phyloP scores from a whole-genome alignment of 2,113 vertebrate species.

The Romanogobio albipinnatus region DNA sequence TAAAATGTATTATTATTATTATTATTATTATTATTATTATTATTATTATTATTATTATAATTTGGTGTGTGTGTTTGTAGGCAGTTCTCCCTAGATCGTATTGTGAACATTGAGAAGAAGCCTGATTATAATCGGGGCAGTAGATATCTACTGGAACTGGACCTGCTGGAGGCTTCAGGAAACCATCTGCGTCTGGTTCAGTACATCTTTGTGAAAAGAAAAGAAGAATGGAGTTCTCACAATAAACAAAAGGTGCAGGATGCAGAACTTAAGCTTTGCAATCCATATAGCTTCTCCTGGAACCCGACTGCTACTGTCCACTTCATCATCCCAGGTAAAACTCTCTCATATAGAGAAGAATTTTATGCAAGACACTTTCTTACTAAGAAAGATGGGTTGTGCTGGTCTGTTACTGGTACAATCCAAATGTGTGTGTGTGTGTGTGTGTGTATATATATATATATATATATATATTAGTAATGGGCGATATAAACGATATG shows the following conservation, averaged over 20 bases:
- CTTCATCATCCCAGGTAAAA: conserved; percentile 89
- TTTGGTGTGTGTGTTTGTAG: conserved; percentile 63
- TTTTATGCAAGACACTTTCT: neutral
- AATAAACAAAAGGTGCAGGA: neutral
- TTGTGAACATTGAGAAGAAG: conserved; percentile 88
- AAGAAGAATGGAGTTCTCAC: neutral
- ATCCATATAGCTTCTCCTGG: conserved; percentile 87
- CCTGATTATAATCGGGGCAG: conserved; percentile 80
- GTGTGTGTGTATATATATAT: too few relatives aligned
- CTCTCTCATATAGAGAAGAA: neutral
- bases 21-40: too few relatives aligned
- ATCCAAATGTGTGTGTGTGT: too few relatives aligned
- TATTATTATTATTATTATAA: too few relatives aligned
- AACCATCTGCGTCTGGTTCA: conserved; percentile 81
- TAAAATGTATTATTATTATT: too few relatives aligned
- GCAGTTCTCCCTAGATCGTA: conserved; percentile 78
- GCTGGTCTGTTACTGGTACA: too few relatives aligned
- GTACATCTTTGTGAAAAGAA: conserved; percentile 76
- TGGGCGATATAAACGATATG: too few relatives aligned
- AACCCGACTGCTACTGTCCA: conserved; percentile 83
- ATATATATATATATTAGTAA: too few relatives aligned
- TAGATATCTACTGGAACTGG: conserved; percentile 90
- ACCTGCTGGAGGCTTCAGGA: conserved; percentile 75
- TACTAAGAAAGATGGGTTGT: neutral
- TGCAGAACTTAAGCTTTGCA: conserved; percentile 78